Percentiles rank a stretch among this genome's conserved stretches.
These are phyloP conservation scores for Brachylomia viminalis DNA, from an alignment of 2,888 invertebrate genomes.

Conservation along the genomic window DNA sequence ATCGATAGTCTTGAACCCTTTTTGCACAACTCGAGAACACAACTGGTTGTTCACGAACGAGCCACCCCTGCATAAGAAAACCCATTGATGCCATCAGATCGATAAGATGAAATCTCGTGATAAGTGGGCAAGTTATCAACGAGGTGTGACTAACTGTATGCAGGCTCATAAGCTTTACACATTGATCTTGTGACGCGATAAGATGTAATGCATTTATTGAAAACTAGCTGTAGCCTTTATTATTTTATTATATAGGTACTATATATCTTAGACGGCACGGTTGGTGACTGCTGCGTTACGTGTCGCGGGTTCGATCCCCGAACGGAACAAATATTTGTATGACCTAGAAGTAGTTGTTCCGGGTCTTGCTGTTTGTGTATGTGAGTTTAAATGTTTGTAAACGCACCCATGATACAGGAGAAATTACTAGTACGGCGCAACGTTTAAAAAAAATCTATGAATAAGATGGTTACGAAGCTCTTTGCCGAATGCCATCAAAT, in stretches of 20 bases:
- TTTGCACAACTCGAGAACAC: not conserved
- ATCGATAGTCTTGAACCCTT: not conserved
- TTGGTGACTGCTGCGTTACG: no score
- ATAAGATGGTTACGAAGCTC: no score
- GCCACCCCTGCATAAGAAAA: not conserved
- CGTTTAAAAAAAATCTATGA: no score
- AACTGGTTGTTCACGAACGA: not conserved
- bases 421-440: no score
- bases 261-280: no score
- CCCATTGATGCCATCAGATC: constrained; percentile 15
- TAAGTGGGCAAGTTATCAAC: constrained; percentile 24
- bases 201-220: constrained; percentile 30
- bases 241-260: no score
- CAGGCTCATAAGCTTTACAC: constrained; percentile 4
- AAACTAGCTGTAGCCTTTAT: not conserved
- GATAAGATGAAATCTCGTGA: constrained; percentile 26
- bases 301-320: no score
- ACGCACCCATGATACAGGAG: no score
- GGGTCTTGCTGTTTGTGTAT: no score
- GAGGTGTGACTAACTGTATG: constrained; percentile 43
- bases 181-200: constrained; percentile 34
- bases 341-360: no score
- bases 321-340: no score
- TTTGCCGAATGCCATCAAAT: not conserved
- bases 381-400: no score